Evolutionary conservation across 2,888 invertebrate genomes (phyloP), one percentile per base, ranked within the genome.

Genomic region (Nasonia oneida): DNA sequence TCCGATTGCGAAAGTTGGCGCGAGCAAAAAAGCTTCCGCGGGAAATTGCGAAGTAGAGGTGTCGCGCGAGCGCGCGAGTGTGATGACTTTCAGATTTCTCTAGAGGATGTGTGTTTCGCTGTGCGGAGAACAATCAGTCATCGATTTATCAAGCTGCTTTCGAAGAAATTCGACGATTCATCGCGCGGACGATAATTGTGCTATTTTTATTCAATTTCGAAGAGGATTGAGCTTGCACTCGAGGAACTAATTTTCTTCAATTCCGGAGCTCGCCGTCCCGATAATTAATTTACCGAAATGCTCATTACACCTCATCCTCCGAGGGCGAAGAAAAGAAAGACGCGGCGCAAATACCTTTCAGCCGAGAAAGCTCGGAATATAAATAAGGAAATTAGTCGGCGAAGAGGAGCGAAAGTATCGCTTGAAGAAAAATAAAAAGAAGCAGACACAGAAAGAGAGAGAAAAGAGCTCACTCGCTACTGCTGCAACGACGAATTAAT

Each of bases 321-420:
- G 10, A 47, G 73, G 10, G 23, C 42, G n/a, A 67, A 29, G 33
- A 29, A 39, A 82, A 64, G 50, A 73, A 81, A 81, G 77, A 23
- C 57, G 23, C 75, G 77, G 85, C 47, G 77, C 75, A 85, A 87
- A 87, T 87, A 87, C 75, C 74, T 78, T 75, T 29, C 67, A 8
- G 10, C 33, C 23, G 33, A 67, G 67, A 67, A 67, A 73, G 84
- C 61, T 53, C 53, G 71, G 87, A 85, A 87, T 87, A 83, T 85
- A 87, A 87, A 87, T 85, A 83, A 87, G 87, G 67, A 81, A 87
- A 87, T 87, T 87, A 87, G 85, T 81, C 74, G 39, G 47, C 70
- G 42, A 83, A 84, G 81, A 77, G 53, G 53, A 79, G 75, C 81
- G 81, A 71, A 64, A 74, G 73, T 73, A 39, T 37, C 18, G 71